Base-by-base conservation (phyloP, 2,888 invertebrate species). In the Orthosia gothica region DNA sequence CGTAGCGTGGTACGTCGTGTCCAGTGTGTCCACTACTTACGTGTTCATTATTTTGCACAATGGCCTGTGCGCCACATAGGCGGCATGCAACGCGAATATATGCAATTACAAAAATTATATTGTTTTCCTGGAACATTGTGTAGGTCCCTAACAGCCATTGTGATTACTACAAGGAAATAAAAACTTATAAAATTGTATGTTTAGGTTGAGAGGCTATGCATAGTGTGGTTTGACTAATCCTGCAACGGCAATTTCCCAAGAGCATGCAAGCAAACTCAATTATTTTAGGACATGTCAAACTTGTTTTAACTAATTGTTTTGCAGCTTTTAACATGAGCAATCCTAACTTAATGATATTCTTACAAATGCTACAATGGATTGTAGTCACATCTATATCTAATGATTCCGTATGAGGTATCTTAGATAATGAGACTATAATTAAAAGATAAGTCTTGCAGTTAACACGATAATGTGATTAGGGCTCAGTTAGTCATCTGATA, bases 111-210 rank as follows among this genome's bases (percentile, higher is more conserved):
- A 15, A 70, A 73, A 78, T 50, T 59, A 32, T 15, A 26, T 26
- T 71, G 26, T 58, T 70, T 71, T 64, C 72, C 70, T 70, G 61
- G 64, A 78, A 72, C 26, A 74, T 66, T 57, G 32, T 26, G 23
- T 32, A 26, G 20, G 13, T 23, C 5, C 40, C 45, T 68, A 66
- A 15, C 40, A 50, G 5, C 3, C 45, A 20, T 52, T 49, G 50
- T 23, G 11, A 18, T 49, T 75, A 62, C 68, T 32, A n/a, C 57
- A 18, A 47, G 20, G 32, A 52, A 54, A 57, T 20, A 23, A 13
- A 23, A 11, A 7, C 4, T 45, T 50, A 32, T 26, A 9, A 4
- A 26, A 32, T 15, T 47, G 3, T 12, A 16, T 61, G 9, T 16
- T 16, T 23, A 13, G 12, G 5, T n/a, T 54, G 2, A 11, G 5